A percentile compares a stretch with the other conserved stretches of the same genome.
Conservation (phyloP, 2,113 vertebrate genomes). For the Budorcas taxicolor region DNA sequence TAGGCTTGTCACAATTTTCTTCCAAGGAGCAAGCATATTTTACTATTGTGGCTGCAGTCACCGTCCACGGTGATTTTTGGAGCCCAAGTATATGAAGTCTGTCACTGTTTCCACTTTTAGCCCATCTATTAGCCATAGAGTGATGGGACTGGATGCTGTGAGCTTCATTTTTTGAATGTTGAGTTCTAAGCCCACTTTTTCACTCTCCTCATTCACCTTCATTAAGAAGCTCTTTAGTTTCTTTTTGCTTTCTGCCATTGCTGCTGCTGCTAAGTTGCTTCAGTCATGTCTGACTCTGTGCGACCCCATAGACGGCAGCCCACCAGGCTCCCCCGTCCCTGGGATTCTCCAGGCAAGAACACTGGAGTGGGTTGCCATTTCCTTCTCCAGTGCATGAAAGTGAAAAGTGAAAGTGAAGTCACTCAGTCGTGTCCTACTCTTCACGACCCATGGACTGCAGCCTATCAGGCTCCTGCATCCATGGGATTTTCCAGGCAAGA, state of each 20-base stretch:
- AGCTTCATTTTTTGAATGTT: not conserved
- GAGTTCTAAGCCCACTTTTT: not conserved
- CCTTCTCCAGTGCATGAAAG: not conserved
- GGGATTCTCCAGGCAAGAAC: not conserved
- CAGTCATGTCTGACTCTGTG: not conserved
- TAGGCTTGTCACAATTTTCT: not conserved
- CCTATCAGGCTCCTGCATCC: not conserved
- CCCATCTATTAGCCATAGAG: not conserved
- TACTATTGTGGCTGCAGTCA: not conserved
- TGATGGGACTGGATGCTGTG: not conserved
- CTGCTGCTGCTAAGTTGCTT: not conserved
- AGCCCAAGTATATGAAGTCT: not conserved
- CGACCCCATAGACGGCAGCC: not conserved
- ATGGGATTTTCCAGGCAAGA: not conserved
- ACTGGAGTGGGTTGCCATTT: not conserved
- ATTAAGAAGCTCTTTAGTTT: not conserved
- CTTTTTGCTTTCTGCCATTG: not conserved
- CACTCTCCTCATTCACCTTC: not conserved
- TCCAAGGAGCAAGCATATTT: not conserved
- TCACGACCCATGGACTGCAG: no score
- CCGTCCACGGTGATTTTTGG: fast-evolving
- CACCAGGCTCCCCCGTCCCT: fast-evolving
- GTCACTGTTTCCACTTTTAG: not conserved
- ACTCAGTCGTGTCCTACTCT: fast-evolving
- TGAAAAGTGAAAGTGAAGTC: no score